Percentiles rank a stretch among this genome's conserved stretches.
phyloP scores from a whole-genome alignment of 1,140 invertebrate species.

The Drosophila novamexicana region DNA sequence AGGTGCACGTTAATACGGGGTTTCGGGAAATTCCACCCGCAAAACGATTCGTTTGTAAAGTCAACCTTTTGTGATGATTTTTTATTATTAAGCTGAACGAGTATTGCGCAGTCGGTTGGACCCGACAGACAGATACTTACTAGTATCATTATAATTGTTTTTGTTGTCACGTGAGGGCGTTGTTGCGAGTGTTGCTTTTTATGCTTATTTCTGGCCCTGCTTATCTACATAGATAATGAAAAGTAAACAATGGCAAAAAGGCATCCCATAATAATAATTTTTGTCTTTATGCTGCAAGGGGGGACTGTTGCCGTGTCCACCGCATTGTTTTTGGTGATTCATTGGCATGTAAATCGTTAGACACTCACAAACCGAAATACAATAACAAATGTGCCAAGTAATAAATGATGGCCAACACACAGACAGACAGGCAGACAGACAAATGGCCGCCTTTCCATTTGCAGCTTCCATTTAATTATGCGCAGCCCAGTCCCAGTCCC shows the following conservation, averaged over 20 bases:
- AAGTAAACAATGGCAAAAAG: constrained; percentile 68
- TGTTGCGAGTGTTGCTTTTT: constrained; percentile 41
- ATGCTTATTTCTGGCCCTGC: constrained; percentile 50
- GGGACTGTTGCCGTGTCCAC: background rate
- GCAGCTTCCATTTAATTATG: constrained; percentile 39
- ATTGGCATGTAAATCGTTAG: constrained; percentile 74
- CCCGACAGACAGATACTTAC: too few species aligned
- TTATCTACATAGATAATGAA: constrained; percentile 77
- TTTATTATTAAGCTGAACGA: too few species aligned
- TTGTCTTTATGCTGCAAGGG: constrained; percentile 21
- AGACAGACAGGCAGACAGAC: background rate
- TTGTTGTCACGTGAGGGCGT: constrained; percentile 28
- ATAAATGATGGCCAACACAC: constrained; percentile 42
- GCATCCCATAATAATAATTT: constrained; percentile 41
- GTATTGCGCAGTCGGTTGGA: too few species aligned
- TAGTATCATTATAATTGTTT: constrained; percentile 33
- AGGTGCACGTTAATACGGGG: too few species aligned
- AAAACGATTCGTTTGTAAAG: too few species aligned
- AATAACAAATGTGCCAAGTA: constrained; percentile 56
- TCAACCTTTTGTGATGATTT: too few species aligned
- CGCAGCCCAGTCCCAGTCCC: background rate
- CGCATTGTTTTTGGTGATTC: constrained; percentile 49
- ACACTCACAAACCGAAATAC: constrained; percentile 51
- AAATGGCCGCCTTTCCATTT: constrained; percentile 30
- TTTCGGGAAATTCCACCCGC: too few species aligned